Base-by-base conservation (phyloP, 2,888 invertebrate genomes). In the Plebejus argus region DNA sequence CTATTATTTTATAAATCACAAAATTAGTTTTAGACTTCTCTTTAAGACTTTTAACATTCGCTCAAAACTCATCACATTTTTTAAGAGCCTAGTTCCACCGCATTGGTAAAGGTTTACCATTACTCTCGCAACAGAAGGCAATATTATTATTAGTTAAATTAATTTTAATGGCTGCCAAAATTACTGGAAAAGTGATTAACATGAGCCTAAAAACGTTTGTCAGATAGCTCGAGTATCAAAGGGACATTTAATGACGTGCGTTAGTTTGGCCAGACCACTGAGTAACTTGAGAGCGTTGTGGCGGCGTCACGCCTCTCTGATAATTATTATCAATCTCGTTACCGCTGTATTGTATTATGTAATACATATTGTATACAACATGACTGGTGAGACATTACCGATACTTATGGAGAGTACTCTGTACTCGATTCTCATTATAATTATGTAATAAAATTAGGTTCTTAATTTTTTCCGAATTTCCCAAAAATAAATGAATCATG, bases 261-360 rank as follows among this genome's bases (percentile, higher is more conserved):
- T 76, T 77, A 77, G 79, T 71, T 75, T 76, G 76, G 80, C 79
- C 78, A 79, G 76, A 78, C 76, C 78, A 71, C 79, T 66, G 75
- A 58, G 83, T 82, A 84, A 84, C 83, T 79, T 80, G 83, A 86
- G 84, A 83, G 78, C 82, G 78, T 80, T 85, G 83, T 82, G 77
- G 70, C 20, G 77, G 80, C 84, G 83, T 82, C 77, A 61, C 53
- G 58, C 18, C 56, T 39, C 77, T 53, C 56, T 71, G 72, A 77
- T 77, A 77, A 77, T 77, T 77, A 77, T 77, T 77, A 72, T 77
- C 77, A 77, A 71, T 71, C 56, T 72, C 74, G 74, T 53, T 74
- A 74, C 74, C 28, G 74, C 53, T 74, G 39, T 7, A 49, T 53
- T 74, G 74, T 53, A 15, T 33, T 28, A 15, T 66, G 66, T 66